These are phyloP conservation scores for Asarcornis scutulata DNA, from an alignment of 2,113 vertebrate species.

Conservation along the genomic window DNA sequence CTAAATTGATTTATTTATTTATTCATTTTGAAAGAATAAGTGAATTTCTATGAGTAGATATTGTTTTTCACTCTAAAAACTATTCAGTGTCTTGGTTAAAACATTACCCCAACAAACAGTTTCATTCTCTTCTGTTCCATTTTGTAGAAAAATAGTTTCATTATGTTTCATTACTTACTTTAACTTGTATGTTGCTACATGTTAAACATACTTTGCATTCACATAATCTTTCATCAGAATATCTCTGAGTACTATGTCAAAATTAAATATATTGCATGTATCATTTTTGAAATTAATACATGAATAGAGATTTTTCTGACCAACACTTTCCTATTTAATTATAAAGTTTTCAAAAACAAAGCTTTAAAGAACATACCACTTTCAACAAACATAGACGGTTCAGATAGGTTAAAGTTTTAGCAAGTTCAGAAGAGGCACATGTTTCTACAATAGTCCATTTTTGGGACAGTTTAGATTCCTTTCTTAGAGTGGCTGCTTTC, in stretches of 20 bases:
- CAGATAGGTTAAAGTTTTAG: neutral
- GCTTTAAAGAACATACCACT: neutral
- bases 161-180: neutral
- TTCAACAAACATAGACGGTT: neutral
- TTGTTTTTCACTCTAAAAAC: neutral
- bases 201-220: neutral
- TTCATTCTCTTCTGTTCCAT: neutral
- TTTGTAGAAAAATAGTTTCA: neutral
- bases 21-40: neutral
- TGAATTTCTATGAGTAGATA: neutral
- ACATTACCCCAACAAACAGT: neutral
- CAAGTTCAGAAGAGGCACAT: neutral
- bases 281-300: neutral
- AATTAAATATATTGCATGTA: neutral
- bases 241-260: neutral
- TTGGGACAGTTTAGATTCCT: neutral
- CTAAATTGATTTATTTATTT: neutral
- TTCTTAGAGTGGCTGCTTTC: neutral
- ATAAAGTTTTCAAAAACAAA: neutral
- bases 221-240: neutral
- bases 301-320: neutral
- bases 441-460: neutral
- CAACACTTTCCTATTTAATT: neutral
- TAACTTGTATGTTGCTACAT: neutral
- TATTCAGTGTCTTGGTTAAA: neutral